Conservation (phyloP, 2,888 invertebrate species). For the Polyommatus icarus region DNA sequence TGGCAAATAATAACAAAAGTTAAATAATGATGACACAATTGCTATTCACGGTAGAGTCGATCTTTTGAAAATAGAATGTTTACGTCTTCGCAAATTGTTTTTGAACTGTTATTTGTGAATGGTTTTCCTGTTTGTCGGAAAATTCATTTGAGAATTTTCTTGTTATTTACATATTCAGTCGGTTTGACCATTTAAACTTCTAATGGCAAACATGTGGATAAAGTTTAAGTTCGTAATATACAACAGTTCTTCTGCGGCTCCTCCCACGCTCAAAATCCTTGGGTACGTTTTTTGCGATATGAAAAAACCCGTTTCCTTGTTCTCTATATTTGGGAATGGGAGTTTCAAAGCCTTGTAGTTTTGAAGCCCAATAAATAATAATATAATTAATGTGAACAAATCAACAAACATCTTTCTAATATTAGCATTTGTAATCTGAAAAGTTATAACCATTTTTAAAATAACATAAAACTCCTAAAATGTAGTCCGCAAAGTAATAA, state of each 20-base stretch:
- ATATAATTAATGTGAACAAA: no score
- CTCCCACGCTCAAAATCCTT: background rate
- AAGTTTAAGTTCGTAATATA: background rate
- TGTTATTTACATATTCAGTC: constrained; percentile 2
- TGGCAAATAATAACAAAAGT: background rate
- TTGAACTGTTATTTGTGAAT: constrained; percentile 10
- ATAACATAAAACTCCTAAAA: background rate
- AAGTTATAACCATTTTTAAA: background rate
- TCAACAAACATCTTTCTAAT: no score
- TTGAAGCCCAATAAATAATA: no score
- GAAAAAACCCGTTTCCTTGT: no score
- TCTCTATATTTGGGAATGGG: no score
- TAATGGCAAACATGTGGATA: background rate
- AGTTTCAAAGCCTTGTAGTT: no score
- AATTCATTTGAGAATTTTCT: background rate
- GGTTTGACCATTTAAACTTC: background rate
- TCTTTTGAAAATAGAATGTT: constrained; percentile 20
- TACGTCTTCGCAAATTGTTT: background rate
- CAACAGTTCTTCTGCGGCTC: background rate
- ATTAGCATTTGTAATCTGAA: no score
- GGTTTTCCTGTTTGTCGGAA: constrained; percentile 8
- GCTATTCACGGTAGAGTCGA: background rate
- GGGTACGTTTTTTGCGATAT: no score
- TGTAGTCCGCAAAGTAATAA: background rate
- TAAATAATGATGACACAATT: constrained; percentile 3